Percentiles rank a stretch among this genome's conserved stretches.
These are phyloP conservation scores for Drosophila triauraria DNA, from an alignment of 1,140 invertebrate genomes.

Conservation along the genomic window DNA sequence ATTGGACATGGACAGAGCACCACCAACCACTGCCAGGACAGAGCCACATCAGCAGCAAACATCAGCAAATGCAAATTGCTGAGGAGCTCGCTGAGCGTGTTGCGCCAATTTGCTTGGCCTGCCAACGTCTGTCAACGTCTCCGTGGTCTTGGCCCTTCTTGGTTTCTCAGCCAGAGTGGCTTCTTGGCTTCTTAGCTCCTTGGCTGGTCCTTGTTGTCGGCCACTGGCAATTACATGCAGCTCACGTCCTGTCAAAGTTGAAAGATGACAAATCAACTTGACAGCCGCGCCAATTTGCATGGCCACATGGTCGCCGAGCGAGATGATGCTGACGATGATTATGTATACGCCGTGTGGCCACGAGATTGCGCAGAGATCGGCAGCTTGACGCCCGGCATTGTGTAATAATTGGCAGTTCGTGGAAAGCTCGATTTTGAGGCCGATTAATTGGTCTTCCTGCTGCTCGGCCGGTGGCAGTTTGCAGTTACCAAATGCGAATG, in stretches of 20 bases:
- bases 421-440: slow-evolving; percentile 71
- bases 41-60: slow-evolving; percentile 23
- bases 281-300: slow-evolving; percentile 79
- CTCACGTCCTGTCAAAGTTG: slow-evolving; percentile 82
- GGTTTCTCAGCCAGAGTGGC: slow-evolving; percentile 29
- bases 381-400: slow-evolving; percentile 71
- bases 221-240: slow-evolving; percentile 74
- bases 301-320: slow-evolving; percentile 61
- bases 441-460: slow-evolving; percentile 70
- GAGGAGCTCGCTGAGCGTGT: slow-evolving; percentile 52
- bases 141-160: slow-evolving; percentile 34
- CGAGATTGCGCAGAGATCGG: slow-evolving; percentile 22
- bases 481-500: slow-evolving; percentile 7
- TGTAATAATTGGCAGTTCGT: slow-evolving; percentile 82
- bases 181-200: slow-evolving; percentile 17
- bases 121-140: slow-evolving; percentile 74
- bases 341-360: slow-evolving; percentile 44
- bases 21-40: slow-evolving; percentile 9
- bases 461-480: slow-evolving; percentile 12
- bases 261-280: slow-evolving; percentile 83
- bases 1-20: slow-evolving; percentile 6
- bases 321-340: slow-evolving; percentile 55
- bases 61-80: slow-evolving; percentile 53
- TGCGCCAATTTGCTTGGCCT: slow-evolving; percentile 77
- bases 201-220: slow-evolving; percentile 39